Evolutionary conservation across 1,140 invertebrate genomes (phyloP).

Genomic region (Neodiprion virginianus): DNA sequence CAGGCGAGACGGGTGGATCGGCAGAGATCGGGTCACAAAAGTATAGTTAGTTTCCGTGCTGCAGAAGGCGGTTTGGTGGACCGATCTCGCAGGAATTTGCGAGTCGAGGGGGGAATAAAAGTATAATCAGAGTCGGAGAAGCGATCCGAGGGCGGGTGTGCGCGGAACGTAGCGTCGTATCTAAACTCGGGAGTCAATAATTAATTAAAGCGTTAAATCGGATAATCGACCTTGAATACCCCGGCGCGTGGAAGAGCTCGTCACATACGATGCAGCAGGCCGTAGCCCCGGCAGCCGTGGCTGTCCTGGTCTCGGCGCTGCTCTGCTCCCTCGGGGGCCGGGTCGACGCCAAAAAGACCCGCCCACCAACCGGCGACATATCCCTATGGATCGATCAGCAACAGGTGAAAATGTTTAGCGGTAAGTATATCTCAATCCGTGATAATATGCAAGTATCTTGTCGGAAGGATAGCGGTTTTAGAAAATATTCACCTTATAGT

Average conservation of each 20-base stretch:
- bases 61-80: neutral
- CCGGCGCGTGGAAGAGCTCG: neutral
- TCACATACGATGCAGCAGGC: slow-evolving; percentile 44
- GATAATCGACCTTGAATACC: neutral
- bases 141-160: too few relatives aligned
- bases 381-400: slow-evolving; percentile 89
- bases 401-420: slow-evolving; percentile 88
- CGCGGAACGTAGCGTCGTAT: too few relatives aligned
- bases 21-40: neutral
- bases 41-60: neutral
- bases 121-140: too few relatives aligned
- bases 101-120: too few relatives aligned
- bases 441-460: too few relatives aligned
- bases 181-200: too few relatives aligned
- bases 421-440: slow-evolving; percentile 60
- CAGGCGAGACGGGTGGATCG: neutral
- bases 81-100: neutral
- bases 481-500: too few relatives aligned
- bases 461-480: too few relatives aligned
- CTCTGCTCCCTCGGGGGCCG: neutral
- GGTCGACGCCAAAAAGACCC: slow-evolving; percentile 39
- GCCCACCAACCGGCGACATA: slow-evolving; percentile 67
- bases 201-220: neutral
- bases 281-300: slow-evolving; percentile 24
- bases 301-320: slow-evolving; percentile 39